phyloP scores from a whole-genome alignment of 1,140 invertebrate genomes.

The Aricia agestis region DNA sequence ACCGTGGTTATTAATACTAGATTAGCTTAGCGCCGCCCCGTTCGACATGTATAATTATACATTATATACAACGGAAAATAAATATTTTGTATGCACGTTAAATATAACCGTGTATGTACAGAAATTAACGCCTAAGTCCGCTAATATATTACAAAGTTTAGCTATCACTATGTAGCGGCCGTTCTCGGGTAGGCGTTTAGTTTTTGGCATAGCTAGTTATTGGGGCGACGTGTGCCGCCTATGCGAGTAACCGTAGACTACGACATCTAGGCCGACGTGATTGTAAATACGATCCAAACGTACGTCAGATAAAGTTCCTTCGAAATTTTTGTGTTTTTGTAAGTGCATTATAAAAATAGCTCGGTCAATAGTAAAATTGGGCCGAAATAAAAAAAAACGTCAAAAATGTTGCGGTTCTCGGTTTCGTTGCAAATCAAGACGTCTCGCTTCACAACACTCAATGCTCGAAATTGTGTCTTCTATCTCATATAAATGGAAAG shows the following conservation, averaged over 20 bases:
- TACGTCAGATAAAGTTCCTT: neutral
- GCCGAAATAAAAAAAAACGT: constrained; percentile 9
- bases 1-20: neutral
- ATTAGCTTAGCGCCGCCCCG: constrained; percentile 24
- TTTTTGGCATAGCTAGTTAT: constrained; percentile 65
- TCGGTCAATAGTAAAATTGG: constrained; percentile 12
- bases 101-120: constrained; percentile 66
- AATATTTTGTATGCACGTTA: constrained; percentile 51
- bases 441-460: neutral
- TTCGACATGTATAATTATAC: constrained; percentile 46
- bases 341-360: constrained; percentile 12
- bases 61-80: constrained; percentile 73
- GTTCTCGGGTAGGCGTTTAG: constrained; percentile 45
- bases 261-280: constrained; percentile 1
- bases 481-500: neutral
- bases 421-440: constrained; percentile 1
- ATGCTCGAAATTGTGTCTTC: neutral
- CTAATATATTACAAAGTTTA: constrained; percentile 50
- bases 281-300: constrained; percentile 10
- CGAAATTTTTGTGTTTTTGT: constrained; percentile 5
- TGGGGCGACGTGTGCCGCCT: constrained; percentile 18
- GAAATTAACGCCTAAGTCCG: constrained; percentile 34
- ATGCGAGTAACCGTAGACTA: constrained; percentile 13
- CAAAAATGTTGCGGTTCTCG: constrained; percentile 3
- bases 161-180: constrained; percentile 24